Conservation (phyloP, 2,888 invertebrate species). For the Tenthredo amoena region DNA sequence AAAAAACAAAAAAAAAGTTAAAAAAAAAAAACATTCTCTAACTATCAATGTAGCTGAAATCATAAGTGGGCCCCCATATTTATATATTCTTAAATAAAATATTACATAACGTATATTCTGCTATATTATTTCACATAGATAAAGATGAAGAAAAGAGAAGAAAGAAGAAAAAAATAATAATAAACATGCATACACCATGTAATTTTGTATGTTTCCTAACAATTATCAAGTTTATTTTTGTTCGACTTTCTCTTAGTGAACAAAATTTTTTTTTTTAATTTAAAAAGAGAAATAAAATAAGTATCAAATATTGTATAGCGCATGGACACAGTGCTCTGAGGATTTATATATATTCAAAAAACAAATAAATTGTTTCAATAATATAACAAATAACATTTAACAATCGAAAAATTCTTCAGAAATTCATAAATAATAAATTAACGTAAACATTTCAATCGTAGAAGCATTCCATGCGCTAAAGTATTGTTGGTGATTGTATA, state of each 20-base stretch:
- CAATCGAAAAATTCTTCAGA: conserved; percentile 59
- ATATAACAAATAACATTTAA: conserved; percentile 21
- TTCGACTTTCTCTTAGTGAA: conserved; percentile 55
- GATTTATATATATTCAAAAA: conserved; percentile 60
- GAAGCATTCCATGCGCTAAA: conserved; percentile 46
- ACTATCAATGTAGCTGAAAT: conserved; percentile 73
- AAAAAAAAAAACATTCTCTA: conserved; percentile 66
- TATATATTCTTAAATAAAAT: conserved; percentile 75
- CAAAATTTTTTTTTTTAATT: no score
- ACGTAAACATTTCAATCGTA: background rate
- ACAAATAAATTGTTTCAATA: background rate
- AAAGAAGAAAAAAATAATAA: conserved; percentile 55
- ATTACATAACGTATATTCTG: conserved; percentile 73
- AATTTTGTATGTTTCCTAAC: conserved; percentile 58
- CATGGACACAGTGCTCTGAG: conserved; percentile 59
- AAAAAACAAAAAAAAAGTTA: conserved; percentile 57
- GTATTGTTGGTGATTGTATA: conserved; percentile 45
- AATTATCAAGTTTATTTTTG: conserved; percentile 62
- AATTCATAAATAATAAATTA: conserved; percentile 48
- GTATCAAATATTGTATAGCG: conserved; percentile 54
- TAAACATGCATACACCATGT: conserved; percentile 62
- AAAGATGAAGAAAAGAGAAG: conserved; percentile 61
- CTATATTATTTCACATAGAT: conserved; percentile 75
- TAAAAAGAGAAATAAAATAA: conserved; percentile 19
- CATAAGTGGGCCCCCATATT: conserved; percentile 73